A percentile compares a stretch with the other conserved stretches of the same genome.
phyloP scores from a whole-genome alignment of 2,797 vertebrate genomes.

The Decapterus maruadsi region DNA sequence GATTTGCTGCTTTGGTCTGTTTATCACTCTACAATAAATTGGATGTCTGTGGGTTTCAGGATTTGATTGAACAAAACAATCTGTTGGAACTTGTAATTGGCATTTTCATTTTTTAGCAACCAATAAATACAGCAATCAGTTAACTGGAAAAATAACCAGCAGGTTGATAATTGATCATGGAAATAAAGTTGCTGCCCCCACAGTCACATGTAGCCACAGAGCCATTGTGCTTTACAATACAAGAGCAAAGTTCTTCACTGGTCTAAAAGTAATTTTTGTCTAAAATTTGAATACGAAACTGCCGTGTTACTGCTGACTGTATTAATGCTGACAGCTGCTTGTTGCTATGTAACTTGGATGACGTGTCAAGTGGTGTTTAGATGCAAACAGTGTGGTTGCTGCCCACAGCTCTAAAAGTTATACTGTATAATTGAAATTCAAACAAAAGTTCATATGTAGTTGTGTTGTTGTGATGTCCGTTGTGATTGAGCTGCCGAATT shows the following conservation, averaged over 20 bases:
- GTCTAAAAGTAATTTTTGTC: too few species aligned
- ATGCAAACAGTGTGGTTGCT: too few species aligned
- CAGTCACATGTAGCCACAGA: too few species aligned
- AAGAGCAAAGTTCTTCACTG: too few species aligned
- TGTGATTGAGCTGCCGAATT: constrained; percentile 1
- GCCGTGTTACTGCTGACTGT: too few species aligned
- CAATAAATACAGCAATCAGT: not conserved
- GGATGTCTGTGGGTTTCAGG: not conserved
- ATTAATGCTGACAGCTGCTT: too few species aligned
- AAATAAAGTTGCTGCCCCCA: not conserved
- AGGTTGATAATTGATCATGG: not conserved
- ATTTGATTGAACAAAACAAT: not conserved
- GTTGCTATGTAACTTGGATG: too few species aligned
- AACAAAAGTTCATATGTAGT: too few species aligned
- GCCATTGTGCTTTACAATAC: too few species aligned
- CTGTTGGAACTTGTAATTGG: not conserved
- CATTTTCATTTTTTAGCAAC: not conserved
- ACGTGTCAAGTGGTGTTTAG: too few species aligned
- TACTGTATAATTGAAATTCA: too few species aligned
- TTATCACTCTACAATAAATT: not conserved
- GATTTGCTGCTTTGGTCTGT: not conserved
- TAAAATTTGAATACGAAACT: not conserved
- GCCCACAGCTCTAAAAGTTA: too few species aligned
- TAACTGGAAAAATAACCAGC: not conserved
- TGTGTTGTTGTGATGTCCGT: not conserved